Evolutionary conservation across 2,888 invertebrate genomes (phyloP).

Genomic region (Lydus trimaculatus): DNA sequence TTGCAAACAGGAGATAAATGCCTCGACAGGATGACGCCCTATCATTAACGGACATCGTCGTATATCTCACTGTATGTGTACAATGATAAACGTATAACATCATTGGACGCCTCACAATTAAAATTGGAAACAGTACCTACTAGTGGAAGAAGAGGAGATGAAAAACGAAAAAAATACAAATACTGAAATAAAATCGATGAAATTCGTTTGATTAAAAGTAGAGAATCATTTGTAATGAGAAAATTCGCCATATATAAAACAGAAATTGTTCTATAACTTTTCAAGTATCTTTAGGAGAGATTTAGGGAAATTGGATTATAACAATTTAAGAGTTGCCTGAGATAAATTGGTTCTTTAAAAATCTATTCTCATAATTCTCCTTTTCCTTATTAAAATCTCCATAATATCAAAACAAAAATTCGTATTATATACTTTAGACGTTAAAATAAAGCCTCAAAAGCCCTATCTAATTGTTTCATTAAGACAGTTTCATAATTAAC

Average conservation of each 20-base stretch:
- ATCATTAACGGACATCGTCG: background rate
- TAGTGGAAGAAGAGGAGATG: too few species aligned
- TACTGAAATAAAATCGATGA: too few species aligned
- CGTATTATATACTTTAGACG: too few species aligned
- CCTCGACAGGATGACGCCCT: background rate
- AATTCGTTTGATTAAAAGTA: too few species aligned
- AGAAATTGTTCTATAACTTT: background rate
- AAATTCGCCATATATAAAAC: too few species aligned
- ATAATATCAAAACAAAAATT: background rate
- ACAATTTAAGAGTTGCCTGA: background rate
- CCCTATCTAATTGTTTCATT: too few species aligned
- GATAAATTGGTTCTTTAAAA: background rate
- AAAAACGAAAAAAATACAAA: too few species aligned
- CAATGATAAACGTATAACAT: too few species aligned
- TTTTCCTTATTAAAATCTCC: background rate
- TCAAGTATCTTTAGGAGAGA: background rate
- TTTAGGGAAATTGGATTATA: background rate
- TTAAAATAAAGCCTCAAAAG: too few species aligned
- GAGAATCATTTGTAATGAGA: too few species aligned
- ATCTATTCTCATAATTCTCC: background rate
- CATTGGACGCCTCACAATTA: background rate
- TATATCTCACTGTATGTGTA: too few species aligned
- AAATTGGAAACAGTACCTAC: background rate
- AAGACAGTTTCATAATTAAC: too few species aligned
- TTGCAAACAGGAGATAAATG: constrained; percentile 19